Evolutionary conservation across 2,888 invertebrate genomes (phyloP).

Genomic region (Rhagonycha fulva): DNA sequence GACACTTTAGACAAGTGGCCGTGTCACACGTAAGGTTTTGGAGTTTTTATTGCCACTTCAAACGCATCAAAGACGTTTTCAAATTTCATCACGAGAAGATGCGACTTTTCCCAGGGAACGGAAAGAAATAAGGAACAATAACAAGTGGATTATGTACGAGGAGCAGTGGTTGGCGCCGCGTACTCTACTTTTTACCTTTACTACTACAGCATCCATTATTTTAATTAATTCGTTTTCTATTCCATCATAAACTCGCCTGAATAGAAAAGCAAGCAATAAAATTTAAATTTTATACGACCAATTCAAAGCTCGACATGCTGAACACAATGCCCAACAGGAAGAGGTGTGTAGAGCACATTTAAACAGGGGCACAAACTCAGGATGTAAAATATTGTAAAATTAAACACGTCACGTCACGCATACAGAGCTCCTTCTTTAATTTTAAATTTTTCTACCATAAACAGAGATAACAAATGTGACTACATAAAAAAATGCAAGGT

Average conservation of each 20-base stretch:
- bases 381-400: slow-evolving; percentile 20
- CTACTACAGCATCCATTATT: not conserved
- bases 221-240: not conserved
- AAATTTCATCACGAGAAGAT: not conserved
- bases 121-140: not conserved
- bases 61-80: not conserved
- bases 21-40: not conserved
- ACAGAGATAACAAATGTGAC: not conserved
- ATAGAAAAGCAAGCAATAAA: not conserved
- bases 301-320: slow-evolving; percentile 9
- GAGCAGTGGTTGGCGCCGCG: not conserved
- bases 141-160: not conserved
- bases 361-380: slow-evolving; percentile 25
- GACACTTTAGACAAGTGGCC: not conserved
- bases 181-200: not conserved
- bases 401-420: slow-evolving; percentile 1
- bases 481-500: not conserved
- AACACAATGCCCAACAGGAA: slow-evolving; percentile 22
- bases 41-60: not conserved
- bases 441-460: not conserved
- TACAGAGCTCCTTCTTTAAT: slow-evolving; percentile 1
- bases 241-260: not conserved
- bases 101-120: not conserved
- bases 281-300: slow-evolving; percentile 7
- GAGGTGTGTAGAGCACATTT: slow-evolving; percentile 22